These are phyloP conservation scores for Ostrea edulis DNA, from an alignment of 1,140 invertebrate genomes.

Conservation along the genomic window DNA sequence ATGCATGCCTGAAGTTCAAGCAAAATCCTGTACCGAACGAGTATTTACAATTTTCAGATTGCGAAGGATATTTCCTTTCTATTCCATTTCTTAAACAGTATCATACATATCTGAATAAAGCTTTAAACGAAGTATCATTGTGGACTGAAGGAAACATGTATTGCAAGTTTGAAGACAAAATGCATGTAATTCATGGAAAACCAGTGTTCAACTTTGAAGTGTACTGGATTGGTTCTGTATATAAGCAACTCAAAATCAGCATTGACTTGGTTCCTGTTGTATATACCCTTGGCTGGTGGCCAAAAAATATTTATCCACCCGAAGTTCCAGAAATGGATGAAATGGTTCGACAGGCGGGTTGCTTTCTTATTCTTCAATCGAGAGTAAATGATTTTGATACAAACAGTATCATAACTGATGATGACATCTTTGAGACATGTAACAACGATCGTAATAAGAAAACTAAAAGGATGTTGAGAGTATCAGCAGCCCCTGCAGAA, in stretches of 20 bases:
- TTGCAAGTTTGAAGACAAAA: slow-evolving; percentile 29
- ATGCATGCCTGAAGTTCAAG: slow-evolving; percentile 40
- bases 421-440: slow-evolving; percentile 18
- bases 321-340: slow-evolving; percentile 11
- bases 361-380: slow-evolving; percentile 50
- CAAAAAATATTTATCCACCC: not conserved
- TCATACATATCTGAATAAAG: slow-evolving; percentile 33
- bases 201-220: slow-evolving; percentile 49
- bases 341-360: slow-evolving; percentile 14
- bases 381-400: slow-evolving; percentile 3
- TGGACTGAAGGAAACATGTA: slow-evolving; percentile 41
- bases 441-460: not conserved
- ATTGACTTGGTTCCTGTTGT: slow-evolving; percentile 51
- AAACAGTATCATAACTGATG: not conserved
- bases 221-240: slow-evolving; percentile 47
- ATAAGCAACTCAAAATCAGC: slow-evolving; percentile 51
- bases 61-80: slow-evolving; percentile 42
- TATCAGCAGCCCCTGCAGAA: slow-evolving; percentile 50
- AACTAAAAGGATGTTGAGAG: slow-evolving; percentile 10
- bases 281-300: slow-evolving; percentile 48
- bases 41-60: slow-evolving; percentile 22
- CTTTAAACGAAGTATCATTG: slow-evolving; percentile 18
- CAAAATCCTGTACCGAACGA: not conserved
- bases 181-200: slow-evolving; percentile 41
- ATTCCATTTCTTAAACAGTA: slow-evolving; percentile 41